Conservation (phyloP, 2,888 invertebrate species). For the Dione vanillae region DNA sequence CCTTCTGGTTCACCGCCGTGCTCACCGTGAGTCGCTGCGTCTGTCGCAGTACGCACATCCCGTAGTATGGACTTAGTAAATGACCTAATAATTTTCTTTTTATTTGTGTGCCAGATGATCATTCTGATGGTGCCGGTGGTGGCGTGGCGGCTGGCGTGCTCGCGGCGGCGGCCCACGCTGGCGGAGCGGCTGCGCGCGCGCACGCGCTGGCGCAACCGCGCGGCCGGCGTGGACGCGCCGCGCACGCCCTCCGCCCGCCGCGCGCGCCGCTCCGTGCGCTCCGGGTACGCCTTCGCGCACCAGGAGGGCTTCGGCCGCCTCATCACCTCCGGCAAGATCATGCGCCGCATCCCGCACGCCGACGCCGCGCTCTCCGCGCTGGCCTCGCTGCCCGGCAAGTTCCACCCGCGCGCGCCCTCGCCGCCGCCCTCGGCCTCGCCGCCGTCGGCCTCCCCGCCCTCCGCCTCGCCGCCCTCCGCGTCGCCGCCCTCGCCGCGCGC, state of each 20-base stretch:
- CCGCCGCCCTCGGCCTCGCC: conserved; percentile 65
- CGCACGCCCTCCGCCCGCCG: conserved; percentile 94
- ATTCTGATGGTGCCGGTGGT: conserved; percentile 96
- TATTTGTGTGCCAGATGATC: conserved; percentile 75
- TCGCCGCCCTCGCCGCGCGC: conserved; percentile 81
- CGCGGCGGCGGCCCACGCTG: conserved; percentile 95
- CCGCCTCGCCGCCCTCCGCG: conserved; percentile 56
- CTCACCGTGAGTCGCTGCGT: conserved; percentile 82
- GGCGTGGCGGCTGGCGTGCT: conserved; percentile 97
- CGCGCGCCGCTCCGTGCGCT: conserved; percentile 95
- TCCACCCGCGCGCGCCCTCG: conserved; percentile 91
- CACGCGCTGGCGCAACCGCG: conserved; percentile 86
- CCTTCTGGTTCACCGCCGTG: conserved; percentile 94
- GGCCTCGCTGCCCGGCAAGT: conserved; percentile 84
- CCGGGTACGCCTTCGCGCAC: conserved; percentile 99
- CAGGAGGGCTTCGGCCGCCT: conserved; percentile 98
- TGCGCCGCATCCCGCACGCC: conserved; percentile 91
- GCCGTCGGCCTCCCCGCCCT: conserved; percentile 87
- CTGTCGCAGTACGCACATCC: too few species aligned
- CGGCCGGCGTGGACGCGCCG: conserved; percentile 89
- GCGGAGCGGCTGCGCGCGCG: conserved; percentile 95
- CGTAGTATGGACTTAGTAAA: too few species aligned
- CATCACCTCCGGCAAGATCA: conserved; percentile 98
- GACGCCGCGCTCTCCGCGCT: conserved; percentile 89
- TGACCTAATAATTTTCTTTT: too few species aligned